Conservation (phyloP, 2,113 vertebrate genomes). For the Bombycilla garrulus region DNA sequence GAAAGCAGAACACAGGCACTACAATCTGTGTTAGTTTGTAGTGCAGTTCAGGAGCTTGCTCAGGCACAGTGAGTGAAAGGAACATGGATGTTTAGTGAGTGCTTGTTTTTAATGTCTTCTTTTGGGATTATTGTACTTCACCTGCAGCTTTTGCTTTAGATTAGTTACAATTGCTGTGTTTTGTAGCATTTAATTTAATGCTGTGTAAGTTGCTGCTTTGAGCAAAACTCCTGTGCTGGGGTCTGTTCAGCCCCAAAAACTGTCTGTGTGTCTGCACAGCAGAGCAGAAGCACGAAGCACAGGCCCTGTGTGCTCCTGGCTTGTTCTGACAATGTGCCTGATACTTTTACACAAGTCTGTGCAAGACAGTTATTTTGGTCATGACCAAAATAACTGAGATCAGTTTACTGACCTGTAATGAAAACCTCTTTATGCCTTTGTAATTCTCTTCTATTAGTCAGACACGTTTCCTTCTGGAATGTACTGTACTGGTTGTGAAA, state of each 20-base stretch:
- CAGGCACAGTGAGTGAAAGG: background rate
- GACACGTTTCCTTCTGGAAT: background rate
- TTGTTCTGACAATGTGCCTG: background rate
- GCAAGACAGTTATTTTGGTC: background rate
- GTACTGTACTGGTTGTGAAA: background rate
- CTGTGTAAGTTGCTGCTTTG: background rate
- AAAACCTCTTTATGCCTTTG: background rate
- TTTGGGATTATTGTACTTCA: background rate
- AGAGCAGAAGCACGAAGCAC: background rate
- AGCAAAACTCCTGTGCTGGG: fast-evolving
- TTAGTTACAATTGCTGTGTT: background rate
- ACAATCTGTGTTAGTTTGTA: background rate
- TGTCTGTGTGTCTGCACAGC: background rate
- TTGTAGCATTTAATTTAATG: background rate
- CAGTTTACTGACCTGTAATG: background rate
- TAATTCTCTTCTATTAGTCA: background rate
- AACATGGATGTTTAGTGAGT: background rate
- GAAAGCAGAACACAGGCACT: background rate
- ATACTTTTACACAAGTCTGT: background rate
- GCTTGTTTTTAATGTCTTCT: background rate
- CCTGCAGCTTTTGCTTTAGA: background rate
- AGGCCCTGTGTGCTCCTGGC: background rate
- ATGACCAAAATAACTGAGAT: background rate
- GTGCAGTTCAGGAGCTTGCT: background rate
- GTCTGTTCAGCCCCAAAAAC: background rate